Base-by-base conservation (phyloP, 2,113 vertebrate genomes). In the Apeltes quadracus region DNA sequence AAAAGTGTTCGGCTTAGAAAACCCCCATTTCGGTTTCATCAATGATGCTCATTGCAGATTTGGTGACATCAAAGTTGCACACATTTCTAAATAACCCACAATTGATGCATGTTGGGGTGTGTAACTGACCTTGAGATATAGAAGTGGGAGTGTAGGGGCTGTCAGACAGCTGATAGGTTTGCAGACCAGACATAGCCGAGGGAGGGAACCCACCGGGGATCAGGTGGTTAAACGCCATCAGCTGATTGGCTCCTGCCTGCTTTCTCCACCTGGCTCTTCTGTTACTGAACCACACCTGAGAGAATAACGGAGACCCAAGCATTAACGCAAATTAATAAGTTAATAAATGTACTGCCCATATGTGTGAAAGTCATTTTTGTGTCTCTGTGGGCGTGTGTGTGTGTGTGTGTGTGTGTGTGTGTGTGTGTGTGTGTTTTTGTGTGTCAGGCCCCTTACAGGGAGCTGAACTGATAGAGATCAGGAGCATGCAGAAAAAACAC, bases 221-320 rank as follows among this genome's bases (percentile, higher is more conserved):
- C 89, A 99, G 95, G 86, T 99, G 98, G 92, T 99, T 99, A 88
- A 99, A 99, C 54, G 98, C 98, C 97, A 98, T 97, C 83, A 99
- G 94, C 73, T 99, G 98, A 92, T 97, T 99, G 87, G 98, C 98
- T 84, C 98, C 98, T 76, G 98, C 98, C 93, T 99, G 98, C 67
- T 99, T 99, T 93, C 98, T 98, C 98, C 98, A 99, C 80, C 97
- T 92, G 78, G 98, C 98, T 63, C 98, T 95, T 71, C 98, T 95
- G 90, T 99, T 99, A 88, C 98, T 99, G 88, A 99, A 99, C 98
- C 98, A 99, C 78, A 99, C 98, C 98, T 99, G 90, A 46, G 14
- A 72, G 54, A 44, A 22, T 20, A 56, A 73, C n/a, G 66, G 22
- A 63, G 23, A 25, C 4, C 62, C 39, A 57, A 61, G 27, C 34